Evolutionary conservation across 1,140 invertebrate species (phyloP), one percentile per base, ranked within the genome.

Genomic region (Chironomus striatipennis): DNA sequence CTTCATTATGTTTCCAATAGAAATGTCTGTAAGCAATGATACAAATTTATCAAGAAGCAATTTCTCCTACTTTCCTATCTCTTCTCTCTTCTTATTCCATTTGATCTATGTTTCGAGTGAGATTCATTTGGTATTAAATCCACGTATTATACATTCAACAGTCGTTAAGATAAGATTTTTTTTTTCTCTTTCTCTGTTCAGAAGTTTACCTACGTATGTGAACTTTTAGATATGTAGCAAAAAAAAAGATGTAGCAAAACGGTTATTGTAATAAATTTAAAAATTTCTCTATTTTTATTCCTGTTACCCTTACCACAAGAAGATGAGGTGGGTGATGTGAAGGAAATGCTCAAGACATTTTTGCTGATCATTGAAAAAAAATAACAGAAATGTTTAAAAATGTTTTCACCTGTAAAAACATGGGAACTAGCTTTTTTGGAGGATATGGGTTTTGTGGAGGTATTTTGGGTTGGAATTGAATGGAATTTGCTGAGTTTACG

Each of bases 111-210:
- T 57, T 15, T 57, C 12, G 15, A 57, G 47, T 5, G 12, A 57
- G 47, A 57, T 57, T 57, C 47, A 57, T 57, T 57, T 57, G 47
- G 65, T 70, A 70, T 70, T 70, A 21, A 70, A 70, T 20, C 65
- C 65, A 70, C 65, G 65, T 70, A 20, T 10, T 21, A 20, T 20
- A 70, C 65, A 70, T 70, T 70, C 20, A 70, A 21, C 17, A 70
- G 65, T 70, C 65, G 65, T 70, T 70, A 70, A 70, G 65, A 70
- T 70, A 70, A 70, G 65, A 70, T 70, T 70, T 10, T 57, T 10
- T 12, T 57, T 57, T 34, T 34, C 24, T 34, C 24, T 34, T 34
- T 2, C 5, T 34, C 24, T 34, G 24, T 34, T 34, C 24, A 34
- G 24, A 34, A 34, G 24, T 34, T 34, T 34, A n/a, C n/a, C n/a